These are phyloP conservation scores for Dendrolimus houi DNA, from an alignment of 2,888 invertebrate species.

Conservation along the genomic window DNA sequence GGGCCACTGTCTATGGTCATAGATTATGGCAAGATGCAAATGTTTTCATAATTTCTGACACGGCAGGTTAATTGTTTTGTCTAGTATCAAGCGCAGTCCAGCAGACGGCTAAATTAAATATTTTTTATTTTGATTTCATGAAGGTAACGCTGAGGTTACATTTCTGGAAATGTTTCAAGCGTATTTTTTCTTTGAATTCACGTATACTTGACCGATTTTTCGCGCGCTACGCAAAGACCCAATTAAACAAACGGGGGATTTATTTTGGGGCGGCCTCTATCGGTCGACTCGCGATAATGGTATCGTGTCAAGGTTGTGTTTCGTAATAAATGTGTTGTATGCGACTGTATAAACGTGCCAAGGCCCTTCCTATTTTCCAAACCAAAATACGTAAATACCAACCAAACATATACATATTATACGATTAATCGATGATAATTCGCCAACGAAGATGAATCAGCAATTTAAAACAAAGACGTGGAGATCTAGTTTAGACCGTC, in stretches of 20 bases:
- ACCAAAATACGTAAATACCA: slow-evolving; percentile 3
- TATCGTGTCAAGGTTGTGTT: slow-evolving; percentile 69
- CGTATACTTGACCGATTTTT: slow-evolving; percentile 69
- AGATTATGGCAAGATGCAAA: slow-evolving; percentile 44
- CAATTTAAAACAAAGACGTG: slow-evolving; percentile 25
- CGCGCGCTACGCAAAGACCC: slow-evolving; percentile 41
- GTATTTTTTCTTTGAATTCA: slow-evolving; percentile 30
- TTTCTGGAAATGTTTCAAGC: slow-evolving; percentile 46
- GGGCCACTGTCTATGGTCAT: slow-evolving; percentile 41
- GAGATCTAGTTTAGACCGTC: slow-evolving; percentile 35
- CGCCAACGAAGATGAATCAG: slow-evolving; percentile 11
- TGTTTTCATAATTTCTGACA: slow-evolving; percentile 52
- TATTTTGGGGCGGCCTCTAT: slow-evolving; percentile 67
- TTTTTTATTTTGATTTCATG: slow-evolving; percentile 11
- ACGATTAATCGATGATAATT: not conserved
- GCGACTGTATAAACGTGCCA: slow-evolving; percentile 50
- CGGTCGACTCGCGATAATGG: slow-evolving; percentile 60
- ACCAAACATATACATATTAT: not conserved
- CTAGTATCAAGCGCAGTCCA: slow-evolving; percentile 20
- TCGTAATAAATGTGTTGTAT: slow-evolving; percentile 46
- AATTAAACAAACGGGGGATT: slow-evolving; percentile 49
- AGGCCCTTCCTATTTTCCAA: slow-evolving; percentile 51
- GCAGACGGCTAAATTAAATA: slow-evolving; percentile 27
- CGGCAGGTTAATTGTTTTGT: slow-evolving; percentile 39
- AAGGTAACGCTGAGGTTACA: slow-evolving; percentile 27